Conservation (phyloP, 2,888 invertebrate species). For the Beris chalybata region DNA sequence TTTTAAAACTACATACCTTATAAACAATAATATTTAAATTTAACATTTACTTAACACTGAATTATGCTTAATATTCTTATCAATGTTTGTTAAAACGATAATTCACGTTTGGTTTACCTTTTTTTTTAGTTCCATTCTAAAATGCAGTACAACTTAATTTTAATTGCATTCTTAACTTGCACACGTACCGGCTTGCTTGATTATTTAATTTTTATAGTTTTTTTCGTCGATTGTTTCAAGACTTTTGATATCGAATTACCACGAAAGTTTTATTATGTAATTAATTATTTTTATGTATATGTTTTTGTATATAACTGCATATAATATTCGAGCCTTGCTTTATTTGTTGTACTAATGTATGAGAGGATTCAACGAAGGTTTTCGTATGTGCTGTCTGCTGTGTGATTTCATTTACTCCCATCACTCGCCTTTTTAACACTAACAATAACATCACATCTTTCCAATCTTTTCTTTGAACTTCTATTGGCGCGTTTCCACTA, state of each 20-base stretch:
- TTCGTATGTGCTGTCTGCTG: conserved; percentile 4
- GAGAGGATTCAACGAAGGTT: conserved; percentile 24
- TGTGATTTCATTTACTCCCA: conserved; percentile 26
- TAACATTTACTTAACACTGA: neutral
- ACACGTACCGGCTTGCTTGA: too few relatives aligned
- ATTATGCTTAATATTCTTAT: conserved; percentile 21
- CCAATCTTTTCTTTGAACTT: too few relatives aligned
- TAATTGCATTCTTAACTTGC: neutral
- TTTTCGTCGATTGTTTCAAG: too few relatives aligned
- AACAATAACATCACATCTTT: too few relatives aligned
- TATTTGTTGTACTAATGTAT: conserved; percentile 35
- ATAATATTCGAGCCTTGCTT: conserved; percentile 44
- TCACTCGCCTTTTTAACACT: neutral
- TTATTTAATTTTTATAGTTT: too few relatives aligned
- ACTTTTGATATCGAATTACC: too few relatives aligned
- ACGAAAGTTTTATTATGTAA: too few relatives aligned
- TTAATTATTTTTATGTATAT: conserved; percentile 10
- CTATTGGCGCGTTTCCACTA: too few relatives aligned
- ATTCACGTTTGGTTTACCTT: too few relatives aligned
- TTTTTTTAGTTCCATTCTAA: too few relatives aligned
- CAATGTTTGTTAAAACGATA: conserved; percentile 5
- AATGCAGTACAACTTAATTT: conserved; percentile 1
- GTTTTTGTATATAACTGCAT: conserved; percentile 39
- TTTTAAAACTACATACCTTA: conserved; percentile 5
- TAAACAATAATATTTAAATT: conserved; percentile 6